A percentile compares a stretch with the other conserved stretches of the same genome.
Conservation (phyloP, 2,797 vertebrate species). For the Glossophaga mutica region DNA sequence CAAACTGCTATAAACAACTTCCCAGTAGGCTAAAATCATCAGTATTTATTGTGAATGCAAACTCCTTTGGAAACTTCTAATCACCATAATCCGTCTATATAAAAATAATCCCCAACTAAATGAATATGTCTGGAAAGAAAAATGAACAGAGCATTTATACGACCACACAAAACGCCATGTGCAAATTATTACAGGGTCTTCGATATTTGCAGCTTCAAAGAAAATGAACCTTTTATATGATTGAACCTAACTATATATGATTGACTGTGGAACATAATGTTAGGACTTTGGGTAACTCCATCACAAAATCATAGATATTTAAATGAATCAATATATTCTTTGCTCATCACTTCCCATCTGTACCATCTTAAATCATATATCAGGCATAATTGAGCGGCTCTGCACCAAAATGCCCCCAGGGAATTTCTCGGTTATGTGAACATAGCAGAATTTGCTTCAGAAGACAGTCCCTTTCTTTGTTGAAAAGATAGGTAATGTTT, state of each 20-base stretch:
- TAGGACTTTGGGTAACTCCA: neutral
- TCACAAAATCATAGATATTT: neutral
- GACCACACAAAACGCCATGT: neutral
- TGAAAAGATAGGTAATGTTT: neutral
- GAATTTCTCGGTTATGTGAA: neutral
- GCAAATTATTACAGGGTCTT: conserved; percentile 37
- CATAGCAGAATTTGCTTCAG: neutral
- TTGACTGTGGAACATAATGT: neutral
- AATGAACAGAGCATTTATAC: conserved; percentile 51
- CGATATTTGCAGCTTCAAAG: neutral
- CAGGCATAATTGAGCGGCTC: neutral
- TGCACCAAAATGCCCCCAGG: neutral
- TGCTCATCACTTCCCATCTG: neutral
- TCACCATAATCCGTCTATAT: conserved; percentile 55
- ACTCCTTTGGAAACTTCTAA: conserved; percentile 73
- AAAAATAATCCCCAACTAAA: conserved; percentile 71
- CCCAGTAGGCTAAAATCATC: conserved; percentile 66
- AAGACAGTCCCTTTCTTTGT: neutral
- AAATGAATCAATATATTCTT: neutral
- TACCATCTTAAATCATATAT: neutral
- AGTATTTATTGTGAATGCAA: conserved; percentile 72
- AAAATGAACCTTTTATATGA: neutral
- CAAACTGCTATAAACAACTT: conserved; percentile 72
- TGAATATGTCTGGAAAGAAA: conserved; percentile 56
- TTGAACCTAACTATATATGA: neutral